A percentile compares a stretch with the other conserved stretches of the same genome.
These are phyloP conservation scores for Chaetoderma sp. DNA, from an alignment of 2,888 invertebrate genomes.

Conservation along the genomic window DNA sequence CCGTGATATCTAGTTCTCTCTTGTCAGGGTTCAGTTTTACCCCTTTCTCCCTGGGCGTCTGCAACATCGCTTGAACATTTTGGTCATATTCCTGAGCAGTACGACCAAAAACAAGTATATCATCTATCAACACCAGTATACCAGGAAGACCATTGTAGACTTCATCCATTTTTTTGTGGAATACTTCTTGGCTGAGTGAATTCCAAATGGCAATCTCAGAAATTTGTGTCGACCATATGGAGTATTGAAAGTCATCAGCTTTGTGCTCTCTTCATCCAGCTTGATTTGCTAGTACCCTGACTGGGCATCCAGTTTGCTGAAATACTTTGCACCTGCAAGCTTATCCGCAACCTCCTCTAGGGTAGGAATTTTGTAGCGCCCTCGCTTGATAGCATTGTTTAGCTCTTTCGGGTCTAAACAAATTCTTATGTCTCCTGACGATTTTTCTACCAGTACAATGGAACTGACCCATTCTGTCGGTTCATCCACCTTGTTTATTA, in stretches of 20 bases:
- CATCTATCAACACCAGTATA: conserved; percentile 9
- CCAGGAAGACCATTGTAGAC: conserved; percentile 8
- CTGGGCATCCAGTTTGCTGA: conserved; percentile 14
- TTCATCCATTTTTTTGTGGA: conserved; percentile 11
- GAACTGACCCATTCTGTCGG: conserved; percentile 19
- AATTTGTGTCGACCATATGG: conserved; percentile 21
- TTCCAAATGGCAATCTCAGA: conserved; percentile 25
- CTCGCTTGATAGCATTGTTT: conserved; percentile 8
- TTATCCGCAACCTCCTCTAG: conserved; percentile 12
- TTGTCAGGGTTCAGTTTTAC: not conserved
- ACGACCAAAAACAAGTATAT: conserved; percentile 15
- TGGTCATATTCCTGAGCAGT: conserved; percentile 1
- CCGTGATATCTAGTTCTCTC: not conserved
- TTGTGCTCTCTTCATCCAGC: not conserved
- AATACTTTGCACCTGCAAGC: conserved; percentile 11
- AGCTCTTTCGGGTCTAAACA: conserved; percentile 12
- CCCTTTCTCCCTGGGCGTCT: not conserved
- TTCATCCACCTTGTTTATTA: conserved; percentile 5
- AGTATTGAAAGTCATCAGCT: conserved; percentile 11
- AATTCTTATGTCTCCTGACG: not conserved
- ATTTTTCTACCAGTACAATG: conserved; percentile 10
- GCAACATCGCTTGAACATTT: not conserved
- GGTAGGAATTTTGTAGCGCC: conserved; percentile 19
- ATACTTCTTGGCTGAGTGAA: conserved; percentile 25
- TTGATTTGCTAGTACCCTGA: not conserved